These are phyloP conservation scores for Trichosurus vulpecula DNA, from an alignment of 2,797 vertebrate species.

Conservation along the genomic window DNA sequence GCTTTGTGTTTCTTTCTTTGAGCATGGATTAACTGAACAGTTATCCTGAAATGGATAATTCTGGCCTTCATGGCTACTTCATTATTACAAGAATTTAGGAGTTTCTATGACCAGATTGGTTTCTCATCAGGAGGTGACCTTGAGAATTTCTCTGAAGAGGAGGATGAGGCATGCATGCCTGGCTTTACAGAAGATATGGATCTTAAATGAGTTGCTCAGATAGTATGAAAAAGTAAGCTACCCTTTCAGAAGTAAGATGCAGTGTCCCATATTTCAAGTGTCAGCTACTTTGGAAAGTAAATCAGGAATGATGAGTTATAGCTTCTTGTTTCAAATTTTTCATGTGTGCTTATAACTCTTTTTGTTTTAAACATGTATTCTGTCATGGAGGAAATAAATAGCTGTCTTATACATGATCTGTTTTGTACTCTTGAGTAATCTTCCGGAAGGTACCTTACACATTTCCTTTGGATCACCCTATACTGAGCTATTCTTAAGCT, in stretches of 20 bases:
- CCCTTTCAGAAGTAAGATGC: neutral
- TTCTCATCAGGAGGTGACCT: neutral
- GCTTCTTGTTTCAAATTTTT: neutral
- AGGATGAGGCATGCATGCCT: neutral
- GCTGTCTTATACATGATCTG: neutral
- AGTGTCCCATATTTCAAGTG: neutral
- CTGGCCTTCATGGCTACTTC: neutral
- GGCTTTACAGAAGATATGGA: neutral
- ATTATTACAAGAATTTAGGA: neutral
- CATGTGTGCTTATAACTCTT: neutral
- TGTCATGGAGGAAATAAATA: neutral
- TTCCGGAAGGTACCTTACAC: neutral
- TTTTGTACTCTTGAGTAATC: neutral
- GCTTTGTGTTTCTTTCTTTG: neutral
- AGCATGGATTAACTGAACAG: neutral
- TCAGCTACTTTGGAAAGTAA: neutral
- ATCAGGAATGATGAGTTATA: neutral
- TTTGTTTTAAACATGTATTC: neutral
- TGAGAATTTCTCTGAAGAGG: neutral
- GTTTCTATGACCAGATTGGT: neutral
- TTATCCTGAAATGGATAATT: neutral
- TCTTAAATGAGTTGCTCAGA: neutral
- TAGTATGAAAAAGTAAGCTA: neutral
- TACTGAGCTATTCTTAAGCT: neutral
- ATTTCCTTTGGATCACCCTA: neutral